These are phyloP conservation scores for Rhea pennata DNA, from an alignment of 2,113 vertebrate genomes.

Conservation along the genomic window DNA sequence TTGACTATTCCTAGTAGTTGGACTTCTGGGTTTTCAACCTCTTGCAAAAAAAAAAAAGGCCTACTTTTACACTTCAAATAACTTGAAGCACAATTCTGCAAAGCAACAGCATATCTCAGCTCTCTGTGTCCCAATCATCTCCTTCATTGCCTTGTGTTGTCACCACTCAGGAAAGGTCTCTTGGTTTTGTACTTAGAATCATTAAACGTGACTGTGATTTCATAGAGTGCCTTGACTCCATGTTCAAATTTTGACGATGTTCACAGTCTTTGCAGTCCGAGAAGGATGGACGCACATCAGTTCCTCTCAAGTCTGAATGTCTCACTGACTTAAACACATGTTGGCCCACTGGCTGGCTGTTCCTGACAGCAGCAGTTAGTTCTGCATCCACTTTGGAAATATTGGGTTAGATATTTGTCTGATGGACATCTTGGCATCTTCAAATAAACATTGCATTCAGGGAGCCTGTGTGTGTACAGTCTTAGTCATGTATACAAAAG, in stretches of 20 bases:
- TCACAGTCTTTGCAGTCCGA: background rate
- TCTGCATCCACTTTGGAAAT: slow-evolving; percentile 17
- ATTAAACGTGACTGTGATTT: background rate
- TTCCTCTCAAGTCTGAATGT: background rate
- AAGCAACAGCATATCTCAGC: background rate
- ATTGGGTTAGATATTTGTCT: slow-evolving; percentile 30
- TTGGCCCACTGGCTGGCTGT: background rate
- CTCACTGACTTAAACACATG: background rate
- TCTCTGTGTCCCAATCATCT: background rate
- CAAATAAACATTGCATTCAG: slow-evolving; percentile 50
- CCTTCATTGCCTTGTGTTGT: background rate
- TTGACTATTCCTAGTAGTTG: background rate
- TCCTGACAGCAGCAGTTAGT: background rate
- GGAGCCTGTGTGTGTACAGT: slow-evolving; percentile 18
- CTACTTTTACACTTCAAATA: background rate
- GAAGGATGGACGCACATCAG: background rate
- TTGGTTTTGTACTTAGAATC: background rate
- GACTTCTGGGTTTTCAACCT: background rate
- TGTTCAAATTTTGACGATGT: slow-evolving; percentile 16
- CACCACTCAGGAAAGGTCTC: background rate
- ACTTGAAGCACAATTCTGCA: background rate
- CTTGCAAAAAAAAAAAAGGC: background rate
- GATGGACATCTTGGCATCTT: slow-evolving; percentile 44
- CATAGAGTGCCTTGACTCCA: background rate
- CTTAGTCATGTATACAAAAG: slow-evolving; percentile 17